Percentiles rank a stretch among this genome's conserved stretches.
Conservation (phyloP, 2,888 invertebrate genomes). For the Hypolimnas misippus region DNA sequence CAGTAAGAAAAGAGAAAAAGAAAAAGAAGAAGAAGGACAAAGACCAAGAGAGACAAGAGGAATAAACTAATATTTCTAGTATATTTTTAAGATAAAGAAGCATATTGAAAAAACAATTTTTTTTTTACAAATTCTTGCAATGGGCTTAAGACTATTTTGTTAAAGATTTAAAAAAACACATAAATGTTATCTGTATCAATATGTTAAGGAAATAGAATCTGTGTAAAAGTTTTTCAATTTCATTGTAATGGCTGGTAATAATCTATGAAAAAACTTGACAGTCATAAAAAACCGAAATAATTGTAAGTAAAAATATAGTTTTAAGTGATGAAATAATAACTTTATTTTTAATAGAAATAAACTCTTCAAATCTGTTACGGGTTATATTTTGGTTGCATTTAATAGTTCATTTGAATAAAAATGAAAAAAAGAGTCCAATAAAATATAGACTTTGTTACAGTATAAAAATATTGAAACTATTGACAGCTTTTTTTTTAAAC, state of each 20-base stretch:
- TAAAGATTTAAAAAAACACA: no score
- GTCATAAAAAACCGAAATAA: background rate
- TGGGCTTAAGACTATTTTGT: background rate
- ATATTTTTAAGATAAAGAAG: constrained; percentile 1
- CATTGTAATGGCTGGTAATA: no score
- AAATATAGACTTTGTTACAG: background rate
- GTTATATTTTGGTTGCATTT: constrained; percentile 34
- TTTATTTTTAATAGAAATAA: constrained; percentile 31
- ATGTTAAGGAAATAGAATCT: no score
- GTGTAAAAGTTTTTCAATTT: no score
- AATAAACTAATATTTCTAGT: constrained; percentile 24
- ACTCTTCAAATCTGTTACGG: constrained; percentile 26
- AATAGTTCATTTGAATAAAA: constrained; percentile 2
- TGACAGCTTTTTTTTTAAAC: no score
- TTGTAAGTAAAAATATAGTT: background rate
- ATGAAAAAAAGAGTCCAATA: no score
- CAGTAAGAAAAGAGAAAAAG: constrained; percentile 87
- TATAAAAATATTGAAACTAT: background rate
- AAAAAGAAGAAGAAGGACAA: constrained; percentile 91
- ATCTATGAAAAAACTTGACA: no score
- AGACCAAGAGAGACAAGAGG: constrained; percentile 80
- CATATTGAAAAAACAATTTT: background rate
- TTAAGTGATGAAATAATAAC: constrained; percentile 38
- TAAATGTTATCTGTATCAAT: no score
- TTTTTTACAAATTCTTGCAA: background rate